Conservation (phyloP, 2,888 invertebrate genomes). For the Flabesymbios commensalis region DNA sequence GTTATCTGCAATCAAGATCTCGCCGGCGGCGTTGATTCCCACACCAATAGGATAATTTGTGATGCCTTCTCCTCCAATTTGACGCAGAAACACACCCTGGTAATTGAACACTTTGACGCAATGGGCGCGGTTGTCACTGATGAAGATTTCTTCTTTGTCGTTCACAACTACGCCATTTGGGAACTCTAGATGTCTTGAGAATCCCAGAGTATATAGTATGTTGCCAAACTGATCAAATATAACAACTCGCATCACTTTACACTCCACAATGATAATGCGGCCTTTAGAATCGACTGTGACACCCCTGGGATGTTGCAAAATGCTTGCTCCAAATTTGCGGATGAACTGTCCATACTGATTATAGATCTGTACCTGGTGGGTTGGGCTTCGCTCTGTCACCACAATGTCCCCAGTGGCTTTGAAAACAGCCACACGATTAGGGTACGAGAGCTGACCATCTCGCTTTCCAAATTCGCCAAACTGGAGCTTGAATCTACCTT, state of each 20-base stretch:
- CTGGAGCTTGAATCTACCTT: conserved; percentile 98
- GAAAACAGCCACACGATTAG: conserved; percentile 97
- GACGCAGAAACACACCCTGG: conserved; percentile 27
- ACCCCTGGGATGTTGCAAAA: conserved; percentile 98
- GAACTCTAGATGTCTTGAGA: conserved; percentile 91
- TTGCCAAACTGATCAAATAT: conserved; percentile 98
- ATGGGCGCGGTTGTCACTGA: conserved; percentile 99
- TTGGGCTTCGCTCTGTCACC: conserved; percentile 93
- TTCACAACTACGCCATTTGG: conserved; percentile 99
- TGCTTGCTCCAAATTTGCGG: conserved; percentile 98
- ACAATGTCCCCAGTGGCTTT: conserved; percentile 99
- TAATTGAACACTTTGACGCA: conserved; percentile 78
- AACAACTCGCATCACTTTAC: conserved; percentile 92
- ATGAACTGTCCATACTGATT: conserved; percentile 99
- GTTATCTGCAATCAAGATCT: conserved; percentile 32
- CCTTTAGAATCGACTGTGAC: conserved; percentile 99
- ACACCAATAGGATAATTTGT: conserved; percentile 29
- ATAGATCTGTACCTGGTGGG: conserved; percentile 96
- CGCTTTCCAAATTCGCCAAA: conserved; percentile 97
- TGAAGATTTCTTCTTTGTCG: conserved; percentile 99
- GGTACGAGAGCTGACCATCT: conserved; percentile 96
- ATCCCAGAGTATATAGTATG: conserved; percentile 87
- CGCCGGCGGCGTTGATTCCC: conserved; percentile 25
- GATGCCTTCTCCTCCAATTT: conserved; percentile 29
- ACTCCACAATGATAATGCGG: conserved; percentile 98